phyloP scores from a whole-genome alignment of 2,797 vertebrate genomes.

The Nothura maculosa region DNA sequence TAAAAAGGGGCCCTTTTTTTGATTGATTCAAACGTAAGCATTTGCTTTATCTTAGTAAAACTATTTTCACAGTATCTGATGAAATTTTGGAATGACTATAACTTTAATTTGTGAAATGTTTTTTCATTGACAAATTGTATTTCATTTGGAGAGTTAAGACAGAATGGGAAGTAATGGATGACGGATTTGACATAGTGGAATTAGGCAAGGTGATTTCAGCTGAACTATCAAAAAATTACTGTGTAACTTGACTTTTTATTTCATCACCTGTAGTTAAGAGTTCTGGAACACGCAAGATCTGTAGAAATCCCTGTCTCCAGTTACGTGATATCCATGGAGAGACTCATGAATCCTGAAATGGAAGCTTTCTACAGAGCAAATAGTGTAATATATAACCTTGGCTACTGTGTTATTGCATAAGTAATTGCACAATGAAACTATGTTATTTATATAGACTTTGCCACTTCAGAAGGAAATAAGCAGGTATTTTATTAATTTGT shows the following conservation, averaged over 20 bases:
- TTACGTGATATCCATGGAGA: background rate
- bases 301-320: background rate
- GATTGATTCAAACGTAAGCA: background rate
- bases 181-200: background rate
- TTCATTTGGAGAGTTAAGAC: background rate
- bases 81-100: background rate
- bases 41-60: background rate
- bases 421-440: conserved; percentile 52
- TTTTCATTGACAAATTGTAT: background rate
- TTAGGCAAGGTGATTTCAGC: background rate
- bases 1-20: background rate
- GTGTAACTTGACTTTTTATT: background rate
- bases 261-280: background rate
- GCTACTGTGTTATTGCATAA: conserved; percentile 43
- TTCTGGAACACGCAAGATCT: background rate
- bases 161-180: background rate
- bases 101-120: background rate
- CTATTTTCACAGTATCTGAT: background rate
- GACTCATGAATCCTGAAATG: background rate
- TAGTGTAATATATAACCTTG: background rate
- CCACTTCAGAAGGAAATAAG: conserved; percentile 7
- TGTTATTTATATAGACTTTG: conserved; percentile 30
- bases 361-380: conserved; percentile 36
- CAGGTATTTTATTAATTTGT: background rate
- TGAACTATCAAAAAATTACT: background rate